phyloP scores from a whole-genome alignment of 2,797 vertebrate species.

The Sphenodon punctatus region DNA sequence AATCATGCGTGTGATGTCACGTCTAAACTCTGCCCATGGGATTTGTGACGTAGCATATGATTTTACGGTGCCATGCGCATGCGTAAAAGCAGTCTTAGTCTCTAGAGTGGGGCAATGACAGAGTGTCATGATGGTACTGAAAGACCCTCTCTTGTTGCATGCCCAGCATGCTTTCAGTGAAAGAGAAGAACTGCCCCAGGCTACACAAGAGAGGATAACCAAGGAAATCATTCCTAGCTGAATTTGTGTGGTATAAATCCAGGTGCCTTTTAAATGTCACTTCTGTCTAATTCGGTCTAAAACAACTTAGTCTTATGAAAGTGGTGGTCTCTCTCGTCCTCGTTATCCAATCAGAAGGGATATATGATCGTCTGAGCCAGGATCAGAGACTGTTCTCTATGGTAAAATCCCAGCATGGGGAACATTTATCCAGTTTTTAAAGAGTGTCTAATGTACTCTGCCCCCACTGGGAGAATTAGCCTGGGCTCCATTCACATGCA shows the following conservation, averaged over 20 bases:
- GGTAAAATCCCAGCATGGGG: accelerated
- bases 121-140: background rate
- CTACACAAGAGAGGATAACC: background rate
- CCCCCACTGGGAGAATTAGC: accelerated
- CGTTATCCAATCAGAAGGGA: background rate
- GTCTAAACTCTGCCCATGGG: no score
- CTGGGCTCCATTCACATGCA: no score
- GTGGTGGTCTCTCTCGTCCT: background rate
- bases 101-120: background rate
- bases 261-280: no score
- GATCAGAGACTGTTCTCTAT: background rate
- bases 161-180: no score
- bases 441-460: background rate
- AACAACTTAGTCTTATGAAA: background rate
- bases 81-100: no score
- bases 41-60: no score
- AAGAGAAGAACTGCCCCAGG: no score
- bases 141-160: background rate
- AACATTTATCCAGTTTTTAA: background rate
- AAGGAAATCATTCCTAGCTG: background rate
- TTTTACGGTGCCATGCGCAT: no score
- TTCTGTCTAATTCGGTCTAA: background rate
- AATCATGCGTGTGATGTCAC: no score
- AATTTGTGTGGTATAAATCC: no score
- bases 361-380: no score